Evolutionary conservation across 2,113 vertebrate species (phyloP).

Genomic region (Colius striatus): DNA sequence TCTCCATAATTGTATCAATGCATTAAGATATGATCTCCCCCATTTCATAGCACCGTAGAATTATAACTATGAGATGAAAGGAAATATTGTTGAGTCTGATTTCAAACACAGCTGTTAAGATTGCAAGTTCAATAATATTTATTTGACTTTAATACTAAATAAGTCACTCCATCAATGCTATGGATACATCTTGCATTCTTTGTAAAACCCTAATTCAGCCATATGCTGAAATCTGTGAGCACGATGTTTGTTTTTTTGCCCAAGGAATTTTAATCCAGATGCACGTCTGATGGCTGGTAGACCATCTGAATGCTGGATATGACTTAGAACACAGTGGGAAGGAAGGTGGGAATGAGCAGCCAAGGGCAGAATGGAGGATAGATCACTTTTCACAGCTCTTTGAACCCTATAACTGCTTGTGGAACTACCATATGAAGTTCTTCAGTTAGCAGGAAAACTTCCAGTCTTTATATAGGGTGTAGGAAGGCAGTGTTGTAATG

Average conservation of each 20-base stretch:
- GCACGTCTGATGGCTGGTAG: not conserved
- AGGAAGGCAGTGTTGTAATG: not conserved
- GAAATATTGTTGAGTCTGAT: not conserved
- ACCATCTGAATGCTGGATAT: not conserved
- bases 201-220: not conserved
- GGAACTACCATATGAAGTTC: not conserved
- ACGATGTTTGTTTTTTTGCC: not conserved
- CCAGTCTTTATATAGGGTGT: not conserved
- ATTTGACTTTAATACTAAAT: not conserved
- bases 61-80: not conserved
- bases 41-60: not conserved
- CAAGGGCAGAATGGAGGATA: not conserved
- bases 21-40: not conserved
- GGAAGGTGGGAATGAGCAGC: not conserved
- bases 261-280: not conserved
- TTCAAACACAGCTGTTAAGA: not conserved
- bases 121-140: not conserved
- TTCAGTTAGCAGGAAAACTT: not conserved
- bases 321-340: not conserved
- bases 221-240: not conserved
- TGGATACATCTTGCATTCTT: not conserved
- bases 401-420: not conserved
- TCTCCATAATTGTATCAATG: not conserved
- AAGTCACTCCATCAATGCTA: not conserved
- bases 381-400: not conserved